A percentile compares a stretch with the other conserved stretches of the same genome.
Evolutionary conservation across 2,888 invertebrate species (phyloP).

Genomic region (Sinopyrophorus schimmeli): DNA sequence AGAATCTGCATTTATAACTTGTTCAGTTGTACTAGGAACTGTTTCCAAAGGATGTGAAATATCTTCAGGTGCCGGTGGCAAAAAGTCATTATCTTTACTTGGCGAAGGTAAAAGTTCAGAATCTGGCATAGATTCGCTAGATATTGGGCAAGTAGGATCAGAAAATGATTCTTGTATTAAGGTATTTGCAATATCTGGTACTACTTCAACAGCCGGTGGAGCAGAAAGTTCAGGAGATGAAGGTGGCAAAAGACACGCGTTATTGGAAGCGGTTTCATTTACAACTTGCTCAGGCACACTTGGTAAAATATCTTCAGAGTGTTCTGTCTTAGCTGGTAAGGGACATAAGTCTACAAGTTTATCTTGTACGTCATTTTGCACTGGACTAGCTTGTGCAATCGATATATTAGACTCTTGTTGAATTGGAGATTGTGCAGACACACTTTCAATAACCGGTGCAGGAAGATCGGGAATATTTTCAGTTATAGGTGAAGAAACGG

Average conservation of each 20-base stretch:
- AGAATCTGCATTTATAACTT: slow-evolving; percentile 51
- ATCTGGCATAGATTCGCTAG: not conserved
- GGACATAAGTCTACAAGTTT: slow-evolving; percentile 1
- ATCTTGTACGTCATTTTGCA: not conserved
- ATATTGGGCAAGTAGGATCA: not conserved
- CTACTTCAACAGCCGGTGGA: slow-evolving; percentile 3
- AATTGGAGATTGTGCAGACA: slow-evolving; percentile 17
- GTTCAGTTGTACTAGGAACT: slow-evolving; percentile 26
- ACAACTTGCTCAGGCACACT: slow-evolving; percentile 7
- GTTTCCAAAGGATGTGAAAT: slow-evolving; percentile 20
- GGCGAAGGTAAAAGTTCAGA: slow-evolving; percentile 18
- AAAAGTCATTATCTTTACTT: slow-evolving; percentile 9
- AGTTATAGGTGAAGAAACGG: slow-evolving; percentile 14
- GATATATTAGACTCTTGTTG: slow-evolving; percentile 6
- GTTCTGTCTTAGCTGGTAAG: not conserved
- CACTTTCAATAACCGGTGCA: slow-evolving; percentile 21
- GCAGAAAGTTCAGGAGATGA: slow-evolving; percentile 6
- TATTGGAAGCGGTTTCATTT: slow-evolving; percentile 1
- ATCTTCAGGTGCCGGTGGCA: slow-evolving; percentile 22
- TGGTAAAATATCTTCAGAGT: too few species aligned
- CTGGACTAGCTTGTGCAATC: slow-evolving; percentile 20
- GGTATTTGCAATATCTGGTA: slow-evolving; percentile 6
- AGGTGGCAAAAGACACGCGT: slow-evolving; percentile 1
- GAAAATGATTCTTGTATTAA: slow-evolving; percentile 11
- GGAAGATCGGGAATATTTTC: slow-evolving; percentile 29